phyloP scores from a whole-genome alignment of 2,888 invertebrate species.

The Neoitamus cyanurus region DNA sequence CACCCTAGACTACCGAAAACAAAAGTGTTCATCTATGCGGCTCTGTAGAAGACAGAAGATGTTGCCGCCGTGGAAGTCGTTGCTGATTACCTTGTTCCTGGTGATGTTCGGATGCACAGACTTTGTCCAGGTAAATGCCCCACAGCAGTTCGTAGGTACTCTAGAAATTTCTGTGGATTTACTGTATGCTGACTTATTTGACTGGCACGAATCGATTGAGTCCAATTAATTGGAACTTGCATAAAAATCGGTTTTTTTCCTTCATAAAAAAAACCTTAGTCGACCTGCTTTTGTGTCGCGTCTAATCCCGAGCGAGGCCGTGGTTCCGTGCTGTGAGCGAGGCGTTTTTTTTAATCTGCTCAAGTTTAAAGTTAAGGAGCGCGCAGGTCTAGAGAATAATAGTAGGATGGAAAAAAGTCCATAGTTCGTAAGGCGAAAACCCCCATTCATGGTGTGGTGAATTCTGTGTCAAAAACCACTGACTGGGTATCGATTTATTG shows the following conservation, averaged over 20 bases:
- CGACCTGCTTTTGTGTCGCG: neutral
- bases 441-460: slow-evolving; percentile 10
- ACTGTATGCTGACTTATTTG: neutral
- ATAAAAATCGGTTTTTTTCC: neutral
- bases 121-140: slow-evolving; percentile 28
- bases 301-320: neutral
- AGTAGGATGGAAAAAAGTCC: slow-evolving; percentile 3
- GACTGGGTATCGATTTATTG: slow-evolving; percentile 32
- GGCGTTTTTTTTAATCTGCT: neutral
- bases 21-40: slow-evolving; percentile 28
- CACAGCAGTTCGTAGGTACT: neutral
- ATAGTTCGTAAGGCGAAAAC: slow-evolving; percentile 14
- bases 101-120: slow-evolving; percentile 34
- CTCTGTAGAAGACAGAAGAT: slow-evolving; percentile 30
- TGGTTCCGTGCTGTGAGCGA: neutral
- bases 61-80: slow-evolving; percentile 35
- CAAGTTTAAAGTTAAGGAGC: neutral
- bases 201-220: neutral
- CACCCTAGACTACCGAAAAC: slow-evolving; percentile 3
- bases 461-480: slow-evolving; percentile 33
- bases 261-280: neutral
- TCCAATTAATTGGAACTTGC: neutral
- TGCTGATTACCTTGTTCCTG: slow-evolving; percentile 25
- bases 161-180: neutral
- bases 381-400: slow-evolving; percentile 35